Percentiles rank a stretch among this genome's conserved stretches.
These are phyloP conservation scores for Poecilobothrus nobilitatus DNA, from an alignment of 2,888 invertebrate genomes.

Conservation along the genomic window DNA sequence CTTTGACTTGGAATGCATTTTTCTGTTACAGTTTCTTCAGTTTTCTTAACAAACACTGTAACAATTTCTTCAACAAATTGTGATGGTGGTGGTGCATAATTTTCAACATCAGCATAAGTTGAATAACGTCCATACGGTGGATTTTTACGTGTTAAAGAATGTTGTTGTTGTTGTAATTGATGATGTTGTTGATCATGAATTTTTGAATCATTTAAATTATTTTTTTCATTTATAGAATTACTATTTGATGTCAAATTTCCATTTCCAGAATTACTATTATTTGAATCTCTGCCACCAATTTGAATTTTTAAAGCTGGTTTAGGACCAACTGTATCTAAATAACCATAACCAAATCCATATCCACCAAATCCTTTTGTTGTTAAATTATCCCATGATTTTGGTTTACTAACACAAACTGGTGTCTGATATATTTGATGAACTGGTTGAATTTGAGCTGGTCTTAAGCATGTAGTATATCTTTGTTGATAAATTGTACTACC, in stretches of 20 bases:
- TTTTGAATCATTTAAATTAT: not conserved
- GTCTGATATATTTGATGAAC: conserved; percentile 39
- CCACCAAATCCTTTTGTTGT: conserved; percentile 79
- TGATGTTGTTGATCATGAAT: not conserved
- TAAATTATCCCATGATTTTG: conserved; percentile 85
- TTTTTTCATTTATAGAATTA: not conserved
- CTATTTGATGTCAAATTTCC: not conserved
- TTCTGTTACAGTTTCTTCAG: conserved; percentile 9
- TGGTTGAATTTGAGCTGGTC: conserved; percentile 44
- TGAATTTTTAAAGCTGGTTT: conserved; percentile 43
- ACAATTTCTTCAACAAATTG: conserved; percentile 45
- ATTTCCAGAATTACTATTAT: conserved; percentile 39
- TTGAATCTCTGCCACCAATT: conserved; percentile 39
- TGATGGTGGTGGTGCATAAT: conserved; percentile 44
- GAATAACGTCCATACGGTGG: conserved; percentile 42
- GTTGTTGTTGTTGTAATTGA: conserved; percentile 38
- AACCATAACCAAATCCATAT: conserved; percentile 80
- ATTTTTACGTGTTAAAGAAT: conserved; percentile 44
- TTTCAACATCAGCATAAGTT: conserved; percentile 42
- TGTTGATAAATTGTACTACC: conserved; percentile 26
- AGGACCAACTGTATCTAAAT: conserved; percentile 56
- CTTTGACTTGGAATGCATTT: not conserved
- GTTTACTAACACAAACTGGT: conserved; percentile 53
- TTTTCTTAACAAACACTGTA: conserved; percentile 32
- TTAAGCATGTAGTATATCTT: conserved; percentile 29